These are phyloP conservation scores for Podiceps cristatus DNA, from an alignment of 2,113 vertebrate genomes.

Conservation along the genomic window DNA sequence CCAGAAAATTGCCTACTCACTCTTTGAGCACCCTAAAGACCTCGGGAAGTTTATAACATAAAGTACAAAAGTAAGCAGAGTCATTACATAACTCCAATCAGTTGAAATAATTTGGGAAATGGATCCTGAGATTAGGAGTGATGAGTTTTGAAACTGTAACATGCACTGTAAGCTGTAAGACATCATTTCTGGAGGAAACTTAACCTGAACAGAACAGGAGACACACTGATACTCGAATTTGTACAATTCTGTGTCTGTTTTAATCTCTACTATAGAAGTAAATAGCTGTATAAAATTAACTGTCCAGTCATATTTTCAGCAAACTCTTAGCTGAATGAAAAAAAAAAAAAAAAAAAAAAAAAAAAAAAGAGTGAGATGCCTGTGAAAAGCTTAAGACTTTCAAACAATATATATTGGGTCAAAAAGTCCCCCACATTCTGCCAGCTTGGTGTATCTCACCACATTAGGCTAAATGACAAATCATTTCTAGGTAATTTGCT, in stretches of 20 bases:
- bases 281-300: not conserved
- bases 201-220: not conserved
- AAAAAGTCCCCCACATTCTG: not conserved
- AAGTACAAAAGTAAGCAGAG: not conserved
- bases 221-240: not conserved
- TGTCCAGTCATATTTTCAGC: not conserved
- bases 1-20: not conserved
- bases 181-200: rapidly evolving
- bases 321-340: not conserved
- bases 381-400: not conserved
- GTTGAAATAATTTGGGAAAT: not conserved
- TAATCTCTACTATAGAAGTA: not conserved
- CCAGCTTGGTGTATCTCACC: not conserved
- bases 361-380: not conserved
- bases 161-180: not conserved
- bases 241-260: not conserved
- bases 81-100: not conserved
- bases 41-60: not conserved
- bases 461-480: not conserved
- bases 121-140: not conserved
- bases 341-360: too few relatives aligned
- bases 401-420: not conserved
- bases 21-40: not conserved
- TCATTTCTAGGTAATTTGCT: not conserved
- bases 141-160: not conserved